phyloP scores from a whole-genome alignment of 2,113 vertebrate genomes.

The Polypterus bichir region DNA sequence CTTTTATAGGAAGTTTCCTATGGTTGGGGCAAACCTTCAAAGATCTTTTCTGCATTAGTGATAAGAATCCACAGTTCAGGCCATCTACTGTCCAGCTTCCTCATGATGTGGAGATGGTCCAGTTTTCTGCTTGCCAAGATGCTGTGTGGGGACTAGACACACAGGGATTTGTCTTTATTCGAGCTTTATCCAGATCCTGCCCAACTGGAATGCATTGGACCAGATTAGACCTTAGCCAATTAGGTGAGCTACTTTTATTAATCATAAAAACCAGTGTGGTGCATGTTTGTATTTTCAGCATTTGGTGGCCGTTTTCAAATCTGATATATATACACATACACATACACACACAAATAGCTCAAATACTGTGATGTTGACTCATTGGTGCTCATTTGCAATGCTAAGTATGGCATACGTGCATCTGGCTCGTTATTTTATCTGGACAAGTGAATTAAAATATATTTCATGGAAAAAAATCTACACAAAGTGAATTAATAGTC shows the following conservation, averaged over 20 bases:
- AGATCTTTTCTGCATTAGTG: slow-evolving; percentile 80
- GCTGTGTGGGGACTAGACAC: slow-evolving; percentile 83
- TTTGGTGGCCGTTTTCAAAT: too few species aligned
- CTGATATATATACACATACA: too few species aligned
- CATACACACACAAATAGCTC: too few species aligned
- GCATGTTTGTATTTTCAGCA: too few species aligned
- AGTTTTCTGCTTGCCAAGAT: slow-evolving; percentile 76
- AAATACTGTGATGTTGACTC: too few species aligned
- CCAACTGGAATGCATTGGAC: slow-evolving; percentile 84
- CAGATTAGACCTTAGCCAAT: slow-evolving; percentile 79
- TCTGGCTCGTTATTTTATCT: too few species aligned
- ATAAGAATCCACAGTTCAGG: slow-evolving; percentile 68
- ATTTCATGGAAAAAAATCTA: too few species aligned
- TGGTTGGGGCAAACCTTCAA: slow-evolving; percentile 91
- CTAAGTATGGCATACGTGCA: too few species aligned
- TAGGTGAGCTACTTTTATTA: slow-evolving; percentile 54
- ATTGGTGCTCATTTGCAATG: too few species aligned
- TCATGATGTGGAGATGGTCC: slow-evolving; percentile 65
- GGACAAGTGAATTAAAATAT: too few species aligned
- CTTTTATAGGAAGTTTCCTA: slow-evolving; percentile 68
- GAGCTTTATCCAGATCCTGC: slow-evolving; percentile 72
- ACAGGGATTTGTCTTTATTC: slow-evolving; percentile 70
- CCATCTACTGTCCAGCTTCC: slow-evolving; percentile 78
- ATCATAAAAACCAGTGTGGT: too few species aligned
- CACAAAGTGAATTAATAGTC: too few species aligned